Conservation (phyloP, 2,113 vertebrate genomes). For the Epinephelus lanceolatus region DNA sequence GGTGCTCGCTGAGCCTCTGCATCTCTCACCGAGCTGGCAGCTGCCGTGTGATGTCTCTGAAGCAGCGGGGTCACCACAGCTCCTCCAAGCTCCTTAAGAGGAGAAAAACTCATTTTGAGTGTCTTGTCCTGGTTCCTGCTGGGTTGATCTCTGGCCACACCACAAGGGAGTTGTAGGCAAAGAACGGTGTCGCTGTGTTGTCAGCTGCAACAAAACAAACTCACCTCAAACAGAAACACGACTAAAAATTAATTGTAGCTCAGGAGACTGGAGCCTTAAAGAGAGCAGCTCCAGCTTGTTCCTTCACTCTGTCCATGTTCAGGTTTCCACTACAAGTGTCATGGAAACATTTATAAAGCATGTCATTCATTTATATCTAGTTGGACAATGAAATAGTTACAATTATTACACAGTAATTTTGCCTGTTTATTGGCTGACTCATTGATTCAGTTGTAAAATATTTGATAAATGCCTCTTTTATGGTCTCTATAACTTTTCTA, state of each 20-base stretch:
- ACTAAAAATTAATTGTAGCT: background rate
- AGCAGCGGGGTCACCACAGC: conserved; percentile 27
- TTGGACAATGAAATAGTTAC: background rate
- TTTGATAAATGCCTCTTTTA: no score
- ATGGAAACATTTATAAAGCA: background rate
- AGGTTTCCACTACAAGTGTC: background rate
- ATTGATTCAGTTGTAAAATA: no score
- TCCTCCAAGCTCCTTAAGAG: background rate
- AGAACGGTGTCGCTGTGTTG: background rate
- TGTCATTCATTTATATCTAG: background rate
- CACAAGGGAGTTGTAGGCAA: background rate
- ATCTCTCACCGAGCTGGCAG: conserved; percentile 12
- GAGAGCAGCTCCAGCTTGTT: background rate
- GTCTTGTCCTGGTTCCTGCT: background rate
- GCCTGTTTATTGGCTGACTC: no score
- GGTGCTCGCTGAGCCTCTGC: conserved; percentile 16
- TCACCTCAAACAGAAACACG: background rate
- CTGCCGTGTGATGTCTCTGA: conserved; percentile 21
- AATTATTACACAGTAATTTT: no score
- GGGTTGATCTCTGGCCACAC: conserved; percentile 7
- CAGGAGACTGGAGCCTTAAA: no score
- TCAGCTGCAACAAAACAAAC: background rate
- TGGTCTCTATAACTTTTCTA: no score
- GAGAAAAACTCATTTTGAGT: background rate
- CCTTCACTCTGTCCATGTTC: background rate